Conservation (phyloP, 1,140 invertebrate species). For the Lordiphosa clarofinis region DNA sequence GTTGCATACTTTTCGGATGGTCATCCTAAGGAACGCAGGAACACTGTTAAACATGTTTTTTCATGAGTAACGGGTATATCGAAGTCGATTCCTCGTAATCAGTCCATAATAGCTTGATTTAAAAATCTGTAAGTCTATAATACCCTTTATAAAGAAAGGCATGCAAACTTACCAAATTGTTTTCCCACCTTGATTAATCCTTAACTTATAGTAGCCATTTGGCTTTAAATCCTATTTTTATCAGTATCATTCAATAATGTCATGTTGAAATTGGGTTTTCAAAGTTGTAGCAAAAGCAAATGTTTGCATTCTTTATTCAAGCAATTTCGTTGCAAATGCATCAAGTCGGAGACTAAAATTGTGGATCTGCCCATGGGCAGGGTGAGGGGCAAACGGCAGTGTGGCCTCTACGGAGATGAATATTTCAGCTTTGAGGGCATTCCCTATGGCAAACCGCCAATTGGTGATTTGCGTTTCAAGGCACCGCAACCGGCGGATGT, state of each 20-base stretch:
- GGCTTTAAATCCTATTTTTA: too few relatives aligned
- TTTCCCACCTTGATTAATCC: too few relatives aligned
- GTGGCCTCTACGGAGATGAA: slow-evolving; percentile 37
- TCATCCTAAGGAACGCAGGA: too few relatives aligned
- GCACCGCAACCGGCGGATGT: slow-evolving; percentile 75
- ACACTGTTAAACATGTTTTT: too few relatives aligned
- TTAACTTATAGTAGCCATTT: too few relatives aligned
- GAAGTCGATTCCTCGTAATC: too few relatives aligned
- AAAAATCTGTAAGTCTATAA: too few relatives aligned
- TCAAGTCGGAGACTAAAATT: slow-evolving; percentile 22
- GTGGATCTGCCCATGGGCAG: slow-evolving; percentile 50
- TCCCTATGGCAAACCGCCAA: slow-evolving; percentile 84
- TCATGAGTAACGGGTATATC: too few relatives aligned
- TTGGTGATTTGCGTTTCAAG: slow-evolving; percentile 83
- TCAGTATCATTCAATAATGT: slow-evolving; percentile 27
- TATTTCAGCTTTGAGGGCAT: slow-evolving; percentile 81
- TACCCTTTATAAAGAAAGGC: too few relatives aligned
- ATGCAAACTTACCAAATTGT: too few relatives aligned
- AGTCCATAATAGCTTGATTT: too few relatives aligned
- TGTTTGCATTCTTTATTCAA: slow-evolving; percentile 2
- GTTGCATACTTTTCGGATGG: too few relatives aligned
- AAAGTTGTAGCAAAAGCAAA: slow-evolving; percentile 12
- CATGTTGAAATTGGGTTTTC: slow-evolving; percentile 52
- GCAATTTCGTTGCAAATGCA: slow-evolving; percentile 79
- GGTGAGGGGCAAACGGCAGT: slow-evolving; percentile 34